Evolutionary conservation across 2,113 vertebrate genomes (phyloP).

Genomic region (Cranoglanis bouderius): DNA sequence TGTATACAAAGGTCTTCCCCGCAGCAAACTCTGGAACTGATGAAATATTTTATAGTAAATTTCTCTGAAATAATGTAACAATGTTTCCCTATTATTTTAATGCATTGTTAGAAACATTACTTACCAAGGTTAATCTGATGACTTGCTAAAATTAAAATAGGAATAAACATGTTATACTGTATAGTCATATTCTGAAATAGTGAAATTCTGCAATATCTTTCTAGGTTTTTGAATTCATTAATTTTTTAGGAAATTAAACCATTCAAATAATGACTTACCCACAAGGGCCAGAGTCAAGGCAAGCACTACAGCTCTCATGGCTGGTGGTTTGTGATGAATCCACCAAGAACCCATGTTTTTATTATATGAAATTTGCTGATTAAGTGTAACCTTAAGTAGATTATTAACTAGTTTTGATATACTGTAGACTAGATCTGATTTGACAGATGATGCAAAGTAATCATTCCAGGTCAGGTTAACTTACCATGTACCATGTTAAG

Average conservation of each 20-base stretch:
- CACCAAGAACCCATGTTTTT: slow-evolving; percentile 49
- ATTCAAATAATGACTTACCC: slow-evolving; percentile 70
- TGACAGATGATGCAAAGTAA: not conserved
- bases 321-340: slow-evolving; percentile 55
- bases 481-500: not conserved
- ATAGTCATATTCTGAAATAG: not conserved
- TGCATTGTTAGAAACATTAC: not conserved
- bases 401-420: slow-evolving; percentile 32
- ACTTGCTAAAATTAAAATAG: slow-evolving; percentile 48
- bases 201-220: not conserved
- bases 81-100: not conserved
- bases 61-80: not conserved
- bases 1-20: slow-evolving; percentile 70
- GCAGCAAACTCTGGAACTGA: slow-evolving; percentile 73
- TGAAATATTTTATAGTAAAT: not conserved
- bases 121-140: slow-evolving; percentile 59
- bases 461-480: not conserved
- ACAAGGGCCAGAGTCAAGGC: slow-evolving; percentile 76
- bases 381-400: not conserved
- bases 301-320: slow-evolving; percentile 80
- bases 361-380: slow-evolving; percentile 54
- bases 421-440: not conserved
- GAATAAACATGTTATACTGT: not conserved
- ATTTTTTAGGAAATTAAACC: not conserved
- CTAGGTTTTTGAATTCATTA: not conserved